Evolutionary conservation across 1,140 invertebrate species (phyloP).

Genomic region (Tetramorium parvispinum): DNA sequence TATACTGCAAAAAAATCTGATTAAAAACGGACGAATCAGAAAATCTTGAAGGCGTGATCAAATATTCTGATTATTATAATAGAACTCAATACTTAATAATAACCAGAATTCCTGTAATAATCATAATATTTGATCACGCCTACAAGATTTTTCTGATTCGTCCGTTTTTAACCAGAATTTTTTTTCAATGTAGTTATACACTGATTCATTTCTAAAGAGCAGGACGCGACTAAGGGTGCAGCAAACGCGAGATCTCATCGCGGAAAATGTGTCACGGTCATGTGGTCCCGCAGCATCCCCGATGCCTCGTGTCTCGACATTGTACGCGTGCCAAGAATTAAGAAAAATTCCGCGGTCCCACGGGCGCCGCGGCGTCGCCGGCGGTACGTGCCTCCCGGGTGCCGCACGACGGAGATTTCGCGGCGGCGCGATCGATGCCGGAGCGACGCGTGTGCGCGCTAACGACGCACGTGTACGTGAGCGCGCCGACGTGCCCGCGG

Average conservation of each 20-base stretch:
- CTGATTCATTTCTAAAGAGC: no score
- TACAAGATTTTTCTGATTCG: no score
- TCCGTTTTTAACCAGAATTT: no score
- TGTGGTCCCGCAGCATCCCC: neutral
- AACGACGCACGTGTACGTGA: conserved; percentile 45
- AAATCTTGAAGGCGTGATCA: no score
- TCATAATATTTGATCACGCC: no score
- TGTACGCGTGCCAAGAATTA: conserved; percentile 9
- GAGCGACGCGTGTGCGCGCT: conserved; percentile 24
- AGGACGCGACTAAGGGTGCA: neutral
- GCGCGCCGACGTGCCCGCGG: neutral
- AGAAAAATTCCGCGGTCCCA: neutral
- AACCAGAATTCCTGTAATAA: no score
- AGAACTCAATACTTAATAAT: no score
- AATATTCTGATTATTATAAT: no score
- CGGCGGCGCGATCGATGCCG: conserved; percentile 26
- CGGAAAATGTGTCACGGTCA: conserved; percentile 25
- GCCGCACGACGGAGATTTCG: conserved; percentile 11
- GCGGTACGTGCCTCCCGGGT: neutral
- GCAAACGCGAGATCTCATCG: conserved; percentile 1
- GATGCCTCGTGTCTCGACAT: no score
- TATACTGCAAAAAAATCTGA: no score
- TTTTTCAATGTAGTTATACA: no score
- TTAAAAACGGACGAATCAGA: no score
- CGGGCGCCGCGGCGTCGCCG: neutral